phyloP scores from a whole-genome alignment of 2,797 vertebrate species.

The Lacerta bilineata region DNA sequence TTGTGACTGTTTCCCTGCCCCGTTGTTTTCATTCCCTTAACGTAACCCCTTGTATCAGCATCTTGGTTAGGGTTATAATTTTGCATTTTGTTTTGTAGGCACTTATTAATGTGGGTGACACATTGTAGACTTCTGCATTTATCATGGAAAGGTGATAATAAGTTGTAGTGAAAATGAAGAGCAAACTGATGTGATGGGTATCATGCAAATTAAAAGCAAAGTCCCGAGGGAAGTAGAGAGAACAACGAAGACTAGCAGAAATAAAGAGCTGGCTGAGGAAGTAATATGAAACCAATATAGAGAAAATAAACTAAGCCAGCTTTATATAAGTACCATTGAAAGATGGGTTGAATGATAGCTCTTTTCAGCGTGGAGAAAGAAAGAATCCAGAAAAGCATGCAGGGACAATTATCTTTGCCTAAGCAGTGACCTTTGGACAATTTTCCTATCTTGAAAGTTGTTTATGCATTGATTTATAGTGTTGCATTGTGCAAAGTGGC shows the following conservation, averaged over 20 bases:
- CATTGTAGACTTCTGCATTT: conserved; percentile 31
- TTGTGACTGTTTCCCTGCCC: conserved; percentile 23
- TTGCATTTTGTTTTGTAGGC: not conserved
- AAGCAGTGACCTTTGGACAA: conserved; percentile 49
- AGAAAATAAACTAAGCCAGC: conserved; percentile 49
- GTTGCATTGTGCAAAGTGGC: conserved; percentile 57
- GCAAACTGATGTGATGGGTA: conserved; percentile 12
- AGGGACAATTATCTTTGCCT: conserved; percentile 62
- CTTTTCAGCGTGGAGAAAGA: conserved; percentile 54
- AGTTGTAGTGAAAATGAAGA: conserved; percentile 10
- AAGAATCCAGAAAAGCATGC: conserved; percentile 57
- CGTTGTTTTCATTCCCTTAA: conserved; percentile 28
- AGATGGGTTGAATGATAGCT: conserved; percentile 62
- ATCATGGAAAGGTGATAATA: conserved; percentile 12
- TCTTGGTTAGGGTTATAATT: not conserved
- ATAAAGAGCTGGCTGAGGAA: conserved; percentile 48
- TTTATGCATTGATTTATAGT: conserved; percentile 72
- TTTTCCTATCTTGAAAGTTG: conserved; percentile 66
- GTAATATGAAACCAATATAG: conserved; percentile 39
- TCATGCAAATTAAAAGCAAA: conserved; percentile 53
- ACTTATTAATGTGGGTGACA: not conserved
- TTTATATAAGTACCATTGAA: conserved; percentile 62
- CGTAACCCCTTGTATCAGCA: not conserved
- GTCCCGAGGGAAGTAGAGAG: conserved; percentile 1
- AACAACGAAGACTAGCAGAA: conserved; percentile 43